A percentile compares a stretch with the other conserved stretches of the same genome.
phyloP scores from a whole-genome alignment of 2,113 vertebrate species.

The Pseudorectes ferrugineus region DNA sequence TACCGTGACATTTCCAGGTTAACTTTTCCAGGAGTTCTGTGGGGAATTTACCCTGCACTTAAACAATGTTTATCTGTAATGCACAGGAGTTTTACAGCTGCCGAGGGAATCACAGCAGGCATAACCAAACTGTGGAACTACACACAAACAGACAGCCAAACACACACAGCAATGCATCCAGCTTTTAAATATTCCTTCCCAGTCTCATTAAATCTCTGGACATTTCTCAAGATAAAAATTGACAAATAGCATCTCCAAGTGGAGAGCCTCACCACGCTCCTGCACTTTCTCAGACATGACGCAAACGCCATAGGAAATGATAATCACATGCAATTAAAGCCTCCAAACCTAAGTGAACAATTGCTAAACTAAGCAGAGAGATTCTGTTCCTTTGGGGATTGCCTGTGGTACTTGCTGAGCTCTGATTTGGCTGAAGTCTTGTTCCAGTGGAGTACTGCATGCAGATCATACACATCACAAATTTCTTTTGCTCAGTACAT shows the following conservation, averaged over 20 bases:
- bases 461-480: background rate
- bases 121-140: background rate
- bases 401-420: background rate
- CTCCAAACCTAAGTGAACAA: background rate
- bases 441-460: background rate
- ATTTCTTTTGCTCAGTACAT: background rate
- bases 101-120: background rate
- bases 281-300: background rate
- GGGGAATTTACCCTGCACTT: background rate
- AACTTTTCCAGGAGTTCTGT: background rate
- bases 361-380: conserved; percentile 8
- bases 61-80: background rate
- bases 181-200: background rate
- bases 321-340: background rate
- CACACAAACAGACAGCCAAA: background rate
- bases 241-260: conserved; percentile 52
- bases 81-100: background rate
- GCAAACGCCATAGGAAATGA: background rate
- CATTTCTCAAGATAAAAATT: background rate
- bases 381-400: background rate
- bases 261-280: background rate
- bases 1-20: background rate
- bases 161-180: accelerated
- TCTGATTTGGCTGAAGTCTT: background rate
- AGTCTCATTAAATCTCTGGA: background rate